A percentile compares a stretch with the other conserved stretches of the same genome.
These are phyloP conservation scores for Tachina lurida DNA, from an alignment of 2,888 invertebrate genomes.

Conservation along the genomic window DNA sequence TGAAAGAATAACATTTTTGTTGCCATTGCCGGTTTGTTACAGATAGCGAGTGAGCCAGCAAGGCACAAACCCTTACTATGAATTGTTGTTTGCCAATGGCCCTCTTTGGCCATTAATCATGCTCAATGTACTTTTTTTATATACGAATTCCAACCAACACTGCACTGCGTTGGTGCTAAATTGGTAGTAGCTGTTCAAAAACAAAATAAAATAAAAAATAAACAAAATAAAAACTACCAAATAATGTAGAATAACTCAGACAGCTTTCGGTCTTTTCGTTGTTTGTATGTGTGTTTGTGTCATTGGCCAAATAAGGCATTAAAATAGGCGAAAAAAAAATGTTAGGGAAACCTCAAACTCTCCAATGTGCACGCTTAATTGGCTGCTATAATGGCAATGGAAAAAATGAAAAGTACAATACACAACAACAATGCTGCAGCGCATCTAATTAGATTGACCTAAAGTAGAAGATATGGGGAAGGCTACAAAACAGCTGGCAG, in stretches of 20 bases:
- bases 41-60: conserved; percentile 50
- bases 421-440: conserved; percentile 64
- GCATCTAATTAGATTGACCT: conserved; percentile 76
- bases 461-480: conserved; percentile 65
- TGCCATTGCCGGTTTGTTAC: conserved; percentile 73
- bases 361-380: conserved; percentile 71
- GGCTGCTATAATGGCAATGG: conserved; percentile 71
- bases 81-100: conserved; percentile 75
- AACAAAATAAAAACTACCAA: conserved; percentile 38
- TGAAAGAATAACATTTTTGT: conserved; percentile 71
- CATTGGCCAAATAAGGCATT: conserved; percentile 75
- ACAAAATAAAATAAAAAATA: conserved; percentile 25
- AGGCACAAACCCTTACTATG: conserved; percentile 64
- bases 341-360: conserved; percentile 66
- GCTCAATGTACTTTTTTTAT: conserved; percentile 74
- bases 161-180: conserved; percentile 69
- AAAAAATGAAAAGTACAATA: conserved; percentile 60
- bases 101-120: conserved; percentile 82
- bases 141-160: conserved; percentile 72
- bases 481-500: conserved; percentile 67
- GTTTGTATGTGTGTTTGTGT: conserved; percentile 67
- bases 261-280: conserved; percentile 66
- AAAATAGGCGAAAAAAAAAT: conserved; percentile 76
- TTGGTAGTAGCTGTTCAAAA: conserved; percentile 41
- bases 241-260: conserved; percentile 64